A percentile compares a stretch with the other conserved stretches of the same genome.
These are phyloP conservation scores for Melanerpes aurifrons DNA, from an alignment of 2,113 vertebrate species.

Conservation along the genomic window DNA sequence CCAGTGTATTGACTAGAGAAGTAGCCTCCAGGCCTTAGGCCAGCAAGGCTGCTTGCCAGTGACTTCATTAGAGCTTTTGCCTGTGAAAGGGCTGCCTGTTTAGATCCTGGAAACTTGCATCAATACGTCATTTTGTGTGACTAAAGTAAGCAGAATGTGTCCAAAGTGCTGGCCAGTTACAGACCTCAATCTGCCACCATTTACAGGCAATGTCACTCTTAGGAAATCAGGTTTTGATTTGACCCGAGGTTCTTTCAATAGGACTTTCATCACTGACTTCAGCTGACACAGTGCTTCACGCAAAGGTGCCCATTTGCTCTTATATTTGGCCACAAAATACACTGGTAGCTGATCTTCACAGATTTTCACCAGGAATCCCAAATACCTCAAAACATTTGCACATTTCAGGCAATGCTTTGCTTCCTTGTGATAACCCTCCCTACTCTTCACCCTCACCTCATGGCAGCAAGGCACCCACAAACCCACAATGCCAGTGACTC, in stretches of 20 bases:
- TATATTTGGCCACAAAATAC: neutral
- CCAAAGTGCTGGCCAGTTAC: neutral
- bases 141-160: slow-evolving; percentile 47
- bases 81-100: slow-evolving; percentile 65
- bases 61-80: slow-evolving; percentile 65
- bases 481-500: neutral
- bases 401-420: neutral
- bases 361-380: neutral
- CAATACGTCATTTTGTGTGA: slow-evolving; percentile 68
- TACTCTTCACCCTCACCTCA: neutral
- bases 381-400: neutral
- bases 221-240: slow-evolving; percentile 41
- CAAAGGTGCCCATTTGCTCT: neutral
- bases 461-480: neutral
- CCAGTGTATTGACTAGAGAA: slow-evolving; percentile 59
- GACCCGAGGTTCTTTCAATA: neutral
- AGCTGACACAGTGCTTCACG: neutral
- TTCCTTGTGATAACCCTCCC: neutral
- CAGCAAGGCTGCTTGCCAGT: slow-evolving; percentile 54
- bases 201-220: neutral
- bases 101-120: slow-evolving; percentile 58
- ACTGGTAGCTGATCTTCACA: neutral
- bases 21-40: slow-evolving; percentile 41
- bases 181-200: slow-evolving; percentile 23
- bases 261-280: slow-evolving; percentile 6